Base-by-base conservation (phyloP, 2,888 invertebrate species). In the Macrophya alboannulata region DNA sequence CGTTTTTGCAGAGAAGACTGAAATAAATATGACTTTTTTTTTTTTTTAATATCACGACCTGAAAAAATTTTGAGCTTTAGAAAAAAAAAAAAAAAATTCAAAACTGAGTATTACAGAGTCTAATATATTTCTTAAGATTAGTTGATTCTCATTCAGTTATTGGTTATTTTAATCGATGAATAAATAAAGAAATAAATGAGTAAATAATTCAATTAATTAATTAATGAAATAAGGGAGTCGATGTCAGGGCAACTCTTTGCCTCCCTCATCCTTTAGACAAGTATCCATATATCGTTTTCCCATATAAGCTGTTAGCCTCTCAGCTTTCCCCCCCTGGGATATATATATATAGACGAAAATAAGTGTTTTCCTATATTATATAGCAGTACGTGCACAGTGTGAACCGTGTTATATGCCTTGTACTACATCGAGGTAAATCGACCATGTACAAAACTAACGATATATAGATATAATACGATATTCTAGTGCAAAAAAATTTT, bases 321-420 rank as follows among this genome's bases (percentile, higher is more conserved):
- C 68, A 68, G 40, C 43, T 9, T 45, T 74, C 25, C 25, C 31
- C 72, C 72, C 74, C 25, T 48, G 43, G 45, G 74, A 37, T 55
- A 74, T 74, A 74, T 45, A 25, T n/a, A 37, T 55, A 74, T 74
- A 74, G 74, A 25, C 10, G 74, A 74, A 74, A 74, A 74, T 74
- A 74, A 74, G 74, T 74, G 45, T 74, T 74, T 74, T 74, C 25
- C 74, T 74, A 74, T 74, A 74, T 74, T 25, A 17, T 25, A 17
- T 15, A 45, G 21, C 25, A 25, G 12, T 68, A 68, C 68, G 68
- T 68, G 55, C 55, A 37, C 37, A 31, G 68, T 68, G 68, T 68
- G 37, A 37, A 37, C 0, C 68, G 31, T 68, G 25, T 25, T 68
- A 68, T 37, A 37, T 15, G 15, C 37, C 17, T 68, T 68, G 25